These are phyloP conservation scores for Leptopilina myrica DNA, from an alignment of 2,888 invertebrate genomes.

Conservation along the genomic window DNA sequence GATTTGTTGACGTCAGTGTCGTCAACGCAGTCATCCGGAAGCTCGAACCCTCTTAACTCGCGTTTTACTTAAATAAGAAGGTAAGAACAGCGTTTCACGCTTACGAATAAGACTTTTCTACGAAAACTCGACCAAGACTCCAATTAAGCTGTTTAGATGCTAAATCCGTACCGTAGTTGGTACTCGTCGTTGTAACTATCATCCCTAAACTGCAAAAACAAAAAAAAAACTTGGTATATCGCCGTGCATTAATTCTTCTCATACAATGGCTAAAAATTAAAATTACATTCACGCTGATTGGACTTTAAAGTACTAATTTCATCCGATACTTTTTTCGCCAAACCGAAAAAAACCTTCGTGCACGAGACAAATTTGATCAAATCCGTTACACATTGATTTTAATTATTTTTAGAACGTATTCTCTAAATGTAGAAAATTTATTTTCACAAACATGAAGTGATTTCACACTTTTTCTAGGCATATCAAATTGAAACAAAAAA, in stretches of 20 bases:
- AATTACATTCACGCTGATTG: neutral
- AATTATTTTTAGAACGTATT: too few species aligned
- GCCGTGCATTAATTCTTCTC: slow-evolving; percentile 20
- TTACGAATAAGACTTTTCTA: slow-evolving; percentile 60
- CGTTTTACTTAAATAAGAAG: slow-evolving; percentile 30
- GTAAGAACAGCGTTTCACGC: slow-evolving; percentile 35
- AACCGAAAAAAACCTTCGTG: too few species aligned
- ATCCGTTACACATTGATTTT: too few species aligned
- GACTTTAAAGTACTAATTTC: neutral
- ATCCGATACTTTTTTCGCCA: neutral
- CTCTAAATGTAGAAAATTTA: too few species aligned
- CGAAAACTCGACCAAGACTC: slow-evolving; percentile 61
- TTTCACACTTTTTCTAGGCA: too few species aligned
- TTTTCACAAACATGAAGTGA: too few species aligned
- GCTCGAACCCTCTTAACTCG: slow-evolving; percentile 34
- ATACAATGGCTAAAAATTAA: neutral
- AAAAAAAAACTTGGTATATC: slow-evolving; percentile 24
- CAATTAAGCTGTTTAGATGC: slow-evolving; percentile 55
- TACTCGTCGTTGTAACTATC: slow-evolving; percentile 34
- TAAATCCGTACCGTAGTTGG: slow-evolving; percentile 29
- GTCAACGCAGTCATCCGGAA: slow-evolving; percentile 25
- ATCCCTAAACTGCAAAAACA: neutral
- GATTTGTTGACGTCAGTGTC: neutral
- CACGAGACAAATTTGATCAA: too few species aligned
- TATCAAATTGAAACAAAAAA: too few species aligned